Conservation (phyloP, 1,140 invertebrate genomes). For the Tyrophagus putrescentiae region DNA sequence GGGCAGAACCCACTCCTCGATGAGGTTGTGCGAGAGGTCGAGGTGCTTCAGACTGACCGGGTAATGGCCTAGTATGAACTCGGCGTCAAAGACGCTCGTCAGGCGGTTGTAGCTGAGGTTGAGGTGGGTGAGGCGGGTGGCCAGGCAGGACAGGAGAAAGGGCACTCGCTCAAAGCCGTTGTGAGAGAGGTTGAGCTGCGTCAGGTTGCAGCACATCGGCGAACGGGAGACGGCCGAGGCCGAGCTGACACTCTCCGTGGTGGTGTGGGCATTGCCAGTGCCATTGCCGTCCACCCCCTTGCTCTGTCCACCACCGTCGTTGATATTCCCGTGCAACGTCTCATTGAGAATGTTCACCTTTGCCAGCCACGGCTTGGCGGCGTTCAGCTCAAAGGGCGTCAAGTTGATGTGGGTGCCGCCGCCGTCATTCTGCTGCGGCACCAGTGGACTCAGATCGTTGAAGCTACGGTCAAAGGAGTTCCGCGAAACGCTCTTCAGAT, state of each 20-base stretch:
- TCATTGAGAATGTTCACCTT: background rate
- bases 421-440: too few species aligned
- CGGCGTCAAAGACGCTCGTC: slow-evolving; percentile 37
- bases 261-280: background rate
- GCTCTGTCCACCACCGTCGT: background rate
- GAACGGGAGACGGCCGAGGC: too few species aligned
- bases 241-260: too few species aligned
- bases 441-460: too few species aligned
- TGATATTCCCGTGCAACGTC: background rate
- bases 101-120: slow-evolving; percentile 73
- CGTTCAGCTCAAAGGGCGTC: slow-evolving; percentile 2
- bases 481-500: background rate
- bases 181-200: slow-evolving; percentile 68
- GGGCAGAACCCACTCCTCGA: slow-evolving; percentile 56
- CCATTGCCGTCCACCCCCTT: background rate
- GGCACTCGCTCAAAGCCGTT: slow-evolving; percentile 78
- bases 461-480: background rate
- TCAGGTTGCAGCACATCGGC: slow-evolving; percentile 47
- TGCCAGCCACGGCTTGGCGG: background rate
- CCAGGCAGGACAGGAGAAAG: slow-evolving; percentile 68
- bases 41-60: slow-evolving; percentile 73
- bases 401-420: background rate
- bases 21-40: slow-evolving; percentile 82
- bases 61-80: slow-evolving; percentile 72
- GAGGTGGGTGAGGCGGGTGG: slow-evolving; percentile 62